Conservation (phyloP, 1,140 invertebrate genomes). For the Copidosoma floridanum region DNA sequence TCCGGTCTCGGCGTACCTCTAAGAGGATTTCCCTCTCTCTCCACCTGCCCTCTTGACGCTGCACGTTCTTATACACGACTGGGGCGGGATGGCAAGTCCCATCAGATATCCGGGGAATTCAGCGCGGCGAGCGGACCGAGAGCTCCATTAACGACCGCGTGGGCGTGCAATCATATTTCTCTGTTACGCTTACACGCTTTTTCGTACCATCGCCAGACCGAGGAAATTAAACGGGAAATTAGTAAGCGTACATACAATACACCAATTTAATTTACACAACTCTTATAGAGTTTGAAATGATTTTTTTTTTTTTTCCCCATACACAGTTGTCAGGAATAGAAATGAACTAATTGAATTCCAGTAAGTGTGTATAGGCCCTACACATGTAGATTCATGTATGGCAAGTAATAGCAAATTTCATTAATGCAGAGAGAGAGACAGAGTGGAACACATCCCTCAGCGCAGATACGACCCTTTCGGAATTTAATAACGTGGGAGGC, state of each 20-base stretch:
- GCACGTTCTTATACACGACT: neutral
- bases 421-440: neutral
- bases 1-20: neutral
- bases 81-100: too few relatives aligned
- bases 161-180: neutral
- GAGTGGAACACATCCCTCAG: too few relatives aligned
- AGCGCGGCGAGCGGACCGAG: neutral
- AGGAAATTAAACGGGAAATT: too few relatives aligned
- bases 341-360: too few relatives aligned
- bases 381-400: too few relatives aligned
- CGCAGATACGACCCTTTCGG: constrained; percentile 25
- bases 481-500: constrained; percentile 33
- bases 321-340: too few relatives aligned
- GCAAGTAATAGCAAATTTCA: neutral
- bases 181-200: neutral
- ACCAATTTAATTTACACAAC: too few relatives aligned
- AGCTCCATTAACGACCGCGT: constrained; percentile 15
- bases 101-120: neutral
- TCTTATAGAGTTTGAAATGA: neutral
- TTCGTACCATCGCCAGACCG: too few relatives aligned
- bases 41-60: too few relatives aligned
- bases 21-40: too few relatives aligned
- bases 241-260: constrained; percentile 10
- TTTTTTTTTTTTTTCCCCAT: neutral
- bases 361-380: too few relatives aligned